Evolutionary conservation across 2,113 vertebrate genomes (phyloP).

Genomic region (Ahaetulla prasina): DNA sequence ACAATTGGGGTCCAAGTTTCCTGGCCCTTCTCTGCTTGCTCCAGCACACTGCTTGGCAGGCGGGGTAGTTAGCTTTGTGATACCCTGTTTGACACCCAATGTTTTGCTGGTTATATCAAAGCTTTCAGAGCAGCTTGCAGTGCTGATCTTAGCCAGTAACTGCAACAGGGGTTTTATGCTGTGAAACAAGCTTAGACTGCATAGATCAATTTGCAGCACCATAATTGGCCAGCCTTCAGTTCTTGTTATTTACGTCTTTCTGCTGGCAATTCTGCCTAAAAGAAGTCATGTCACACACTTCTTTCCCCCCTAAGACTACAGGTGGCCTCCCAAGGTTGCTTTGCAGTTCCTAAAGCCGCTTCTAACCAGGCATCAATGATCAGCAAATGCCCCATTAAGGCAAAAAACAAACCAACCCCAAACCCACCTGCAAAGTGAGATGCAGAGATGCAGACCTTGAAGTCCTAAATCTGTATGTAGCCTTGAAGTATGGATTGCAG

Average conservation of each 20-base stretch:
- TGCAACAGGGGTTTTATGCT: background rate
- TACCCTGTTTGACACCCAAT: background rate
- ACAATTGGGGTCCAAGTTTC: background rate
- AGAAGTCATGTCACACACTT: background rate
- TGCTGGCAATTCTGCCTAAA: background rate
- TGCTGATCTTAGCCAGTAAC: background rate
- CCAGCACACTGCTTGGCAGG: background rate
- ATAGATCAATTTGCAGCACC: background rate
- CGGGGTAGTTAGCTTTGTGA: background rate
- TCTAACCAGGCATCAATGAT: background rate
- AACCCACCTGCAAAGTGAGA: background rate
- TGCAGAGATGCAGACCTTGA: background rate
- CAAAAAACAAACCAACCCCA: background rate
- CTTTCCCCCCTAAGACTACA: accelerated
- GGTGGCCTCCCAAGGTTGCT: background rate
- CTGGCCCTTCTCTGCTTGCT: background rate
- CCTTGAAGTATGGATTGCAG: background rate
- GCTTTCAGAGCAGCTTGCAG: background rate
- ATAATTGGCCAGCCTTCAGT: background rate
- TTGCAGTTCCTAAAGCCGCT: background rate
- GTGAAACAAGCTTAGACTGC: background rate
- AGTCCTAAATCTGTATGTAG: background rate
- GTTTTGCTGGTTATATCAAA: background rate
- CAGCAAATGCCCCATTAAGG: background rate
- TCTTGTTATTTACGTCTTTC: background rate